Conservation (phyloP, 2,888 invertebrate genomes). For the Sphinx pinastri region DNA sequence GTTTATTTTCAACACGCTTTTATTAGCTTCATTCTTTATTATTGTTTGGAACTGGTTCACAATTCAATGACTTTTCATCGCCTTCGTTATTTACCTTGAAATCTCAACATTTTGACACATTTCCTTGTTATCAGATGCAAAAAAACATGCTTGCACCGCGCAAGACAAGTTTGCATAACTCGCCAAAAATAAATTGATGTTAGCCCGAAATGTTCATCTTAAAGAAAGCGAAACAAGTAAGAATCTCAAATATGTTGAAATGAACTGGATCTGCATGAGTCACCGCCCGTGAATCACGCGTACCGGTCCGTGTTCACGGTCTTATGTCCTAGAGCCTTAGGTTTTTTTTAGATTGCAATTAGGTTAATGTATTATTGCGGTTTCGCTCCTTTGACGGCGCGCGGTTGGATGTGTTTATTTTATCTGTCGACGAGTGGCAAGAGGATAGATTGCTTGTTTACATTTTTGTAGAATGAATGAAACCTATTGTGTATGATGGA, state of each 20-base stretch:
- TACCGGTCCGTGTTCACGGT: conserved; percentile 28
- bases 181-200: conserved; percentile 4
- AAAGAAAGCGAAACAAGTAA: conserved; percentile 24
- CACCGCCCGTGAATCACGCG: conserved; percentile 43
- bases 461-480: not conserved
- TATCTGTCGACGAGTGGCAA: not conserved
- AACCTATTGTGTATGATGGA: not conserved
- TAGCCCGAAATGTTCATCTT: conserved; percentile 25
- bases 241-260: conserved; percentile 35
- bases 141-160: not conserved
- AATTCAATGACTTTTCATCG: no score
- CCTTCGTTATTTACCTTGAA: no score
- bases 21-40: no score
- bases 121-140: not conserved
- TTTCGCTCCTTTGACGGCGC: not conserved
- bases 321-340: conserved; percentile 24
- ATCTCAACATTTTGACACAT: no score
- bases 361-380: conserved; percentile 17
- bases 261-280: conserved; percentile 50
- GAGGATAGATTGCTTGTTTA: not conserved
- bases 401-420: not conserved
- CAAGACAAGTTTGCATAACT: conserved; percentile 5
- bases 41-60: no score
- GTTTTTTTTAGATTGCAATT: conserved; percentile 15
- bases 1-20: no score